Percentiles rank a stretch among this genome's conserved stretches.
phyloP scores from a whole-genome alignment of 2,888 invertebrate genomes.

The Trimorus sp. region DNA sequence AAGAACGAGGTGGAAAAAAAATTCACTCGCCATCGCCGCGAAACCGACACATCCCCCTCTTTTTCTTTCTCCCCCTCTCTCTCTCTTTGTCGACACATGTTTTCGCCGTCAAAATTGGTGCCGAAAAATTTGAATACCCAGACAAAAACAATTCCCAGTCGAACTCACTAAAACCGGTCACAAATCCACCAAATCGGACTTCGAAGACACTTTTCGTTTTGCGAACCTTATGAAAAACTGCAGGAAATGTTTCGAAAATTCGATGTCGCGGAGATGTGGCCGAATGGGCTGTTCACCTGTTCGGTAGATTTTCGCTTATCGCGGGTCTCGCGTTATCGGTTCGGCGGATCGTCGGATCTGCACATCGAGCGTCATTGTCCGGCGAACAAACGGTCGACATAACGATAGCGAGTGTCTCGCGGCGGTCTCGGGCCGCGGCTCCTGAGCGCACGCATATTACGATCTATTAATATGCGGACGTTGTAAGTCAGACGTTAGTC shows the following conservation, averaged over 20 bases:
- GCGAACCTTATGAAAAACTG: no score
- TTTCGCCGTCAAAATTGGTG: no score
- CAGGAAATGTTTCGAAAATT: slow-evolving; percentile 30
- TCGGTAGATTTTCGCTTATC: slow-evolving; percentile 52
- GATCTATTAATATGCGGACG: slow-evolving; percentile 77
- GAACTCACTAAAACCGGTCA: no score
- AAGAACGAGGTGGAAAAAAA: neutral
- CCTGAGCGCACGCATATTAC: slow-evolving; percentile 63
- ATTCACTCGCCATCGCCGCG: no score
- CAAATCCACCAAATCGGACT: neutral
- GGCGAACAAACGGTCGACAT: slow-evolving; percentile 69
- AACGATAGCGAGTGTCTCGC: slow-evolving; percentile 67
- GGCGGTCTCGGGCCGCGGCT: slow-evolving; percentile 35
- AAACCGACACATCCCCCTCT: no score
- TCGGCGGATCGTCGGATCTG: slow-evolving; percentile 54
- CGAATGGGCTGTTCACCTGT: slow-evolving; percentile 51
- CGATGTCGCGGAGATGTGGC: slow-evolving; percentile 11
- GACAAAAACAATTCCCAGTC: no score
- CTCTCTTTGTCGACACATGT: no score
- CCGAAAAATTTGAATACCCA: no score
- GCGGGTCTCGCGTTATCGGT: slow-evolving; percentile 48
- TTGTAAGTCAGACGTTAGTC: slow-evolving; percentile 73
- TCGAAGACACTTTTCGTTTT: no score
- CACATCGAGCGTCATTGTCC: slow-evolving; percentile 66
- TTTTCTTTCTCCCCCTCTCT: no score